Base-by-base conservation (phyloP, 92 coral and sea anemone genomes). In the Bergia puertoricense region DNA sequence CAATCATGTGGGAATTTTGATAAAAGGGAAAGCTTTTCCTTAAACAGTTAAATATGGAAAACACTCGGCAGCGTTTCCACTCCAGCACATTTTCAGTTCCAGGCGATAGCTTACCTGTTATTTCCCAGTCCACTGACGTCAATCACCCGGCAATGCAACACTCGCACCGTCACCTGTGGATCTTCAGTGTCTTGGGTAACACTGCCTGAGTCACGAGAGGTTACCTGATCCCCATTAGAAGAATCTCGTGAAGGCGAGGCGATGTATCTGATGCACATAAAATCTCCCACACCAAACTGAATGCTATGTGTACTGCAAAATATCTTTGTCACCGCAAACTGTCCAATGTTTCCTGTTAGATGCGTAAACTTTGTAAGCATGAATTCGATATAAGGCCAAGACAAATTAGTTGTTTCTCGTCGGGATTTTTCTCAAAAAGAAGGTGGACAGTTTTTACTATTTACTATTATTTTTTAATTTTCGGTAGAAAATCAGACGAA, bases 231-330 rank as follows among this genome's bases (percentile, higher is more conserved):
- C 30, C 86, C 86, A 69, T 30, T 39, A 6, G 67, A 54, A 67
- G 51, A 16, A 74, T 65, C 77, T 15, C 23, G 20, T 6, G 93
- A 40, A 42, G 88, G 40, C 14, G 80, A 67, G 1, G 38, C 8
- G 39, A 59, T 81, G 80, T 57, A 57, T 41, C 94, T 88, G 38
- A 95, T 83, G 85, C 98, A 95, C 44, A 93, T 85, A 84, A 93
- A 95, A 81, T 95, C 98, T 48, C 98, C 98, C 14, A 48, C 50
- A 37, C 85, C 73, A 41, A 95, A 69, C 62, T 91, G 91, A 40
- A 88, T 38, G 85, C 85, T 91, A 74, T 88, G 90, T n/a, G 91
- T 67, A 50, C 68, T 68, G 40, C 89, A 92, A 81, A 92, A 79
- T 50, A 72, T 72, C 37, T 86, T 89, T 22, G 92, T 81, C 39